Conservation (phyloP, 2,113 vertebrate species). For the Myiagra hebetior region DNA sequence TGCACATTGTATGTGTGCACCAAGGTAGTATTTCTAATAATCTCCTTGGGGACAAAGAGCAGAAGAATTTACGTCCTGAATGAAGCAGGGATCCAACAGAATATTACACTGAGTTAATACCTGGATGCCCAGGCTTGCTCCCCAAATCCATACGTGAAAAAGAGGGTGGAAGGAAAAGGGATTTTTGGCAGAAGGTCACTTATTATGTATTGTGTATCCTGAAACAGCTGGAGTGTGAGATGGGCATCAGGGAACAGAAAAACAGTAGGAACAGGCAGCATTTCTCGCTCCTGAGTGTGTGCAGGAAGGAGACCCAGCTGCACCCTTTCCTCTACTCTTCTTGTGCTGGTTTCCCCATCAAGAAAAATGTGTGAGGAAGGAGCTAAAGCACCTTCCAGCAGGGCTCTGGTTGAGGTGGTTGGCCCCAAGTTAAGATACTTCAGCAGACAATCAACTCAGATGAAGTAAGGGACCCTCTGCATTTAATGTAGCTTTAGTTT, state of each 20-base stretch:
- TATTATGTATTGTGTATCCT: fast-evolving
- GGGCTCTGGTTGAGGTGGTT: background rate
- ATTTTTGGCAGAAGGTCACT: background rate
- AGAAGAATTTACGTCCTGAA: background rate
- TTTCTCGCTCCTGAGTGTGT: background rate
- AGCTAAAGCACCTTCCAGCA: background rate
- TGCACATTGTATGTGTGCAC: background rate
- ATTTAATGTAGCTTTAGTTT: background rate
- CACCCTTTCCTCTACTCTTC: background rate
- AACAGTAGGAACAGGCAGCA: background rate
- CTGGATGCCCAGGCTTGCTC: background rate
- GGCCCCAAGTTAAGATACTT: background rate
- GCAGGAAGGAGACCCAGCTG: background rate
- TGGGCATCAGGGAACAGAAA: background rate
- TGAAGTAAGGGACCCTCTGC: background rate
- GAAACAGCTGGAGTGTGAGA: background rate
- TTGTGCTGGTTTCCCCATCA: background rate
- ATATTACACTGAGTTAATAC: background rate
- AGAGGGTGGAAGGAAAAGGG: background rate
- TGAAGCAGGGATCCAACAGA: background rate
- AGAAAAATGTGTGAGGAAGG: background rate
- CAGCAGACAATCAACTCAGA: background rate
- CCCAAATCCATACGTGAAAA: background rate
- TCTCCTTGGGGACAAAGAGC: background rate
- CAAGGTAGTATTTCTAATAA: background rate